A percentile compares a stretch with the other conserved stretches of the same genome.
Evolutionary conservation across 92 coral and sea anemone genomes (phyloP).

Genomic region (Epizoanthus scotinus): DNA sequence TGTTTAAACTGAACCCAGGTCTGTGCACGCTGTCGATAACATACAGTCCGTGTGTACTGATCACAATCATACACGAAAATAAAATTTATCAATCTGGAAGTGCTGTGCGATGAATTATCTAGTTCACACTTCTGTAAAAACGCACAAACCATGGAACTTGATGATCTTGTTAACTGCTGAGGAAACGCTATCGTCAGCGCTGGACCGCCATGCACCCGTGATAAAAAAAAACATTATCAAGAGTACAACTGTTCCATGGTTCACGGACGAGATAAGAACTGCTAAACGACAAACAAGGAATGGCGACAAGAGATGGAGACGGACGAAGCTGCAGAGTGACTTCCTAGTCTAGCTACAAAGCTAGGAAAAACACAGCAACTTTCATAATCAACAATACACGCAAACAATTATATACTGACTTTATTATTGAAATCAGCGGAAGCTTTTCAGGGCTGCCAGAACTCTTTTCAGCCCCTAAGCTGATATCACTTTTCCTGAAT

Average conservation of each 20-base stretch:
- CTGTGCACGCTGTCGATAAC: too few relatives aligned
- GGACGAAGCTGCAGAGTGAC: constrained; percentile 17
- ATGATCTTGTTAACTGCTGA: too few relatives aligned
- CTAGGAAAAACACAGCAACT: constrained; percentile 1
- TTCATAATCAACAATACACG: too few relatives aligned
- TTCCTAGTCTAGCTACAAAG: constrained; percentile 33
- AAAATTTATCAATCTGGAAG: constrained; percentile 20
- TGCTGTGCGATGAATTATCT: constrained; percentile 9
- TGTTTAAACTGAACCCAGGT: too few relatives aligned
- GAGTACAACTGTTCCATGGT: constrained; percentile 57
- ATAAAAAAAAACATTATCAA: constrained; percentile 26
- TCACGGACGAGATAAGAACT: constrained; percentile 48
- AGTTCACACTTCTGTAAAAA: constrained; percentile 26
- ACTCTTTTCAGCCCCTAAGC: too few relatives aligned
- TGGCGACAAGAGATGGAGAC: constrained; percentile 54
- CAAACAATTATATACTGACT: too few relatives aligned
- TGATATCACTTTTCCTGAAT: too few relatives aligned
- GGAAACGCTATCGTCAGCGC: constrained; percentile 21
- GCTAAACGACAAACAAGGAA: constrained; percentile 47
- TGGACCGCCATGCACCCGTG: constrained; percentile 55
- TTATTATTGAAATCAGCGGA: too few relatives aligned
- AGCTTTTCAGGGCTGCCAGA: too few relatives aligned
- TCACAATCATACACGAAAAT: too few relatives aligned
- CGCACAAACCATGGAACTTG: too few relatives aligned
- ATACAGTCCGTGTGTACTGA: too few relatives aligned